These are phyloP conservation scores for Mionectes olivaceus DNA, from an alignment of 2,797 vertebrate species.

Conservation along the genomic window DNA sequence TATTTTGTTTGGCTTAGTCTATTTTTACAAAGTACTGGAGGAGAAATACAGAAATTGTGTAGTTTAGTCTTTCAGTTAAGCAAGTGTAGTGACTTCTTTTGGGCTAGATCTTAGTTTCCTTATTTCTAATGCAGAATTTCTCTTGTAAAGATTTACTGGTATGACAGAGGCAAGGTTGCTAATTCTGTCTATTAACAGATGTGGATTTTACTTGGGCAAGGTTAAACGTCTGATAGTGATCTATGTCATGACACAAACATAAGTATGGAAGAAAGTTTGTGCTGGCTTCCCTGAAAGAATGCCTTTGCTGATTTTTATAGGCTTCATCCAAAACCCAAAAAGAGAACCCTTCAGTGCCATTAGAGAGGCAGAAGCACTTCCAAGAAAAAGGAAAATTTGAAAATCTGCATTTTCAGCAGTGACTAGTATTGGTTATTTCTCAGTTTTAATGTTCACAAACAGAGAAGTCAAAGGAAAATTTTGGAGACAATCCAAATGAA, in stretches of 20 bases:
- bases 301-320: not conserved
- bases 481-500: not conserved
- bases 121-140: not conserved
- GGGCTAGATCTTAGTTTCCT: not conserved
- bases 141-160: not conserved
- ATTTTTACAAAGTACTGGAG: not conserved
- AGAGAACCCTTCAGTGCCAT: not conserved
- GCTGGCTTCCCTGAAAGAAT: not conserved
- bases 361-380: not conserved
- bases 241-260: not conserved
- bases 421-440: constrained; percentile 4
- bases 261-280: constrained; percentile 2
- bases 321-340: constrained; percentile 16
- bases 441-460: constrained; percentile 4
- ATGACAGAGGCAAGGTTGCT: not conserved
- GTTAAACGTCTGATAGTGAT: not conserved
- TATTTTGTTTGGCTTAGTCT: not conserved
- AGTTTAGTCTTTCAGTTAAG: not conserved
- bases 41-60: not conserved
- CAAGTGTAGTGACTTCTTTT: not conserved
- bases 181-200: not conserved
- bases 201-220: not conserved
- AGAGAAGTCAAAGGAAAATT: constrained; percentile 11
- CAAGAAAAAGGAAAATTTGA: constrained; percentile 49
- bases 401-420: constrained; percentile 49